Percentiles rank a stretch among this genome's conserved stretches.
These are phyloP conservation scores for Stratiomys singularior DNA, from an alignment of 2,888 invertebrate species.

Conservation along the genomic window DNA sequence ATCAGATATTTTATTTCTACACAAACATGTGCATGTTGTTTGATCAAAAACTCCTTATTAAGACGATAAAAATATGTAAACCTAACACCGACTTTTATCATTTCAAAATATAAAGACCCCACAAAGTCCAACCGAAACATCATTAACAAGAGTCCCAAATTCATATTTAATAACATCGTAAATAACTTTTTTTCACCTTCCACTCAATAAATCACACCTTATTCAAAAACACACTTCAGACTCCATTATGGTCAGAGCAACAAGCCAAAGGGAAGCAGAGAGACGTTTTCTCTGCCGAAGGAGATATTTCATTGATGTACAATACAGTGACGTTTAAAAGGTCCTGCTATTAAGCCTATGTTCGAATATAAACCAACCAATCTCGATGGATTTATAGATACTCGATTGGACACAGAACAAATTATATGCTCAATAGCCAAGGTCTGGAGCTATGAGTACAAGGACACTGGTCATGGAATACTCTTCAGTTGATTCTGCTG, in stretches of 20 bases:
- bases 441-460: not conserved
- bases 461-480: constrained; percentile 5
- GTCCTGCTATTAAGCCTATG: not conserved
- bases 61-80: too few species aligned
- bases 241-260: not conserved
- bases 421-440: constrained; percentile 26
- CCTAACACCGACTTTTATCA: too few species aligned
- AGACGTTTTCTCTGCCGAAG: not conserved
- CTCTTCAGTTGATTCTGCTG: not conserved
- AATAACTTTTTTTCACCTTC: not conserved
- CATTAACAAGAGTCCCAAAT: too few species aligned
- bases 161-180: not conserved
- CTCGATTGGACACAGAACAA: constrained; percentile 27
- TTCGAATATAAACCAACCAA: constrained; percentile 14
- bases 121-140: too few species aligned
- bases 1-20: not conserved
- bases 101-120: too few species aligned
- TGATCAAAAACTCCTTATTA: too few species aligned
- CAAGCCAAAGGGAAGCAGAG: too few species aligned
- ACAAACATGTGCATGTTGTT: not conserved
- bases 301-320: not conserved
- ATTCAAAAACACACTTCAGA: not conserved
- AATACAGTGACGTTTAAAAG: not conserved
- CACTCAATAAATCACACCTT: not conserved
- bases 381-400: constrained; percentile 30